Evolutionary conservation across 1,140 invertebrate genomes (phyloP).

Genomic region (Drosophila triauraria): DNA sequence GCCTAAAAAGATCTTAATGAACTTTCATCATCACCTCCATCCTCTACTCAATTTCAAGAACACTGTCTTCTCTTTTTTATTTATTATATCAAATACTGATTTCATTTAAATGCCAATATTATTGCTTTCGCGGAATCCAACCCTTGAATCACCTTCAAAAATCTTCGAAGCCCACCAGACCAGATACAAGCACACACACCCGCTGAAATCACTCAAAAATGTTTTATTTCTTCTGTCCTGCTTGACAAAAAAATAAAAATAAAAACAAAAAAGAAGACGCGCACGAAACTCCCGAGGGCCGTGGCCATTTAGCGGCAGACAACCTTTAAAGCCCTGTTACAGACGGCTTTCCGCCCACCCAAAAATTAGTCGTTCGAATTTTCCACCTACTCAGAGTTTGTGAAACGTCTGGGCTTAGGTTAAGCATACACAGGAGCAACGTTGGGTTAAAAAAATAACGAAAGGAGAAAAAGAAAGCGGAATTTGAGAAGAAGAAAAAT

Average conservation of each 20-base stretch:
- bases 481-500: conserved; percentile 24
- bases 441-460: conserved; percentile 17
- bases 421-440: conserved; percentile 31
- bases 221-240: conserved; percentile 29
- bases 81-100: conserved; percentile 10
- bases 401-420: conserved; percentile 46
- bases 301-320: conserved; percentile 70
- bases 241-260: conserved; percentile 21
- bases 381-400: conserved; percentile 28
- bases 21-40: neutral
- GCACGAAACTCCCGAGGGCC: conserved; percentile 46
- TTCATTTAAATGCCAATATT: conserved; percentile 22
- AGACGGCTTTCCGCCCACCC: conserved; percentile 12
- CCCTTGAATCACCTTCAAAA: conserved; percentile 24
- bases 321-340: conserved; percentile 66
- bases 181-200: conserved; percentile 28
- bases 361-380: conserved; percentile 22
- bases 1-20: too few species aligned
- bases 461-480: neutral
- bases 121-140: conserved; percentile 26
- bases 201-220: conserved; percentile 71
- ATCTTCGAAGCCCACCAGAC: conserved; percentile 17
- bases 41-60: neutral
- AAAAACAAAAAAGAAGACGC: conserved; percentile 8
- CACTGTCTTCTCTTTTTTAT: neutral